Evolutionary conservation across 2,113 vertebrate species (phyloP).

Genomic region (Pterocles gutturalis): DNA sequence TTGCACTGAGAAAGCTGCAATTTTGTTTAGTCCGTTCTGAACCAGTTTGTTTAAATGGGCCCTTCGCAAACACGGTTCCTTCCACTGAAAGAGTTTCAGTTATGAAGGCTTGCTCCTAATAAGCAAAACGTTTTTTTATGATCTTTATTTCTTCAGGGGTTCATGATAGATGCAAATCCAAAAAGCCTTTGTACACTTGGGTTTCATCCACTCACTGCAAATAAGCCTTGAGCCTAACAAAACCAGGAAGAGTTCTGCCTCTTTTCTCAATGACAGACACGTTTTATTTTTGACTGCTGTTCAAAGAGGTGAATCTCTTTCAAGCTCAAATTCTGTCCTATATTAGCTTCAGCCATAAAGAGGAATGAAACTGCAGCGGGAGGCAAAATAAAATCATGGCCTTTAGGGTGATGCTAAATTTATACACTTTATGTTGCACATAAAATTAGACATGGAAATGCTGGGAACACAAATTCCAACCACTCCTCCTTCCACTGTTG

Average conservation of each 20-base stretch:
- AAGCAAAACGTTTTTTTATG: not conserved
- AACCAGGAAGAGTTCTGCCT: not conserved
- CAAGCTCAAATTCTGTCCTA: not conserved
- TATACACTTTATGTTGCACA: not conserved
- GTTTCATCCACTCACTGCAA: not conserved
- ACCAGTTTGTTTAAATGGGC: accelerated
- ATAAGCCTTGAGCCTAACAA: not conserved
- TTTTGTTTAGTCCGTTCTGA: not conserved
- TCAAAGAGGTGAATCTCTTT: not conserved
- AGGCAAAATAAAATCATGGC: not conserved
- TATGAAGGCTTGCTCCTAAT: not conserved
- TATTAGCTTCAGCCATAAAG: not conserved
- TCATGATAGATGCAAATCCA: not conserved
- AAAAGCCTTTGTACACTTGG: not conserved
- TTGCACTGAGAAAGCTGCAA: not conserved
- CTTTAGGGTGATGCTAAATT: not conserved
- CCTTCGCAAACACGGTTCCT: not conserved
- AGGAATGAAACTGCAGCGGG: not conserved
- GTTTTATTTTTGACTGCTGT: not conserved
- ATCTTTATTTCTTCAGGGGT: not conserved
- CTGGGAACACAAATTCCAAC: not conserved
- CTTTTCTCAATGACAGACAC: not conserved
- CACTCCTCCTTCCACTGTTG: not conserved
- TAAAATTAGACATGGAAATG: not conserved
- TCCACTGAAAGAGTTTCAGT: not conserved